Conservation (phyloP, 1,140 invertebrate species). For the Ganaspis sp. region DNA sequence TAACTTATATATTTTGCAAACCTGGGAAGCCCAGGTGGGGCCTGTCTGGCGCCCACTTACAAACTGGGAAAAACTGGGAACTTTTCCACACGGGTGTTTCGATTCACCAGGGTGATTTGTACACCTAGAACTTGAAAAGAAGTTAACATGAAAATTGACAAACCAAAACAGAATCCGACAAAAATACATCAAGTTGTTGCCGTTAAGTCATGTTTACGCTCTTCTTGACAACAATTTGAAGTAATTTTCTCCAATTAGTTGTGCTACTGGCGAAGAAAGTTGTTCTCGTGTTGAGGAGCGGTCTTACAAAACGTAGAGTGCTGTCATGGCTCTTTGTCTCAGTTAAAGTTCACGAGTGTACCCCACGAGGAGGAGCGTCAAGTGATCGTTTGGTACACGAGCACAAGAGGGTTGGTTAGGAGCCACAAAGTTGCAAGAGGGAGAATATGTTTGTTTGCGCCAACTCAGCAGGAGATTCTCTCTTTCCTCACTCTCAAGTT, state of each 20-base stretch:
- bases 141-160: too few species aligned
- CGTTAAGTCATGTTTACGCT: background rate
- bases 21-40: too few species aligned
- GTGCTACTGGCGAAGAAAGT: constrained; percentile 9
- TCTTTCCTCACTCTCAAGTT: background rate
- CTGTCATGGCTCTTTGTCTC: constrained; percentile 24
- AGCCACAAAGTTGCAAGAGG: constrained; percentile 25
- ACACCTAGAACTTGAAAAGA: too few species aligned
- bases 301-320: constrained; percentile 4
- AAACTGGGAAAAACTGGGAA: too few species aligned
- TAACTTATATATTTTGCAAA: too few species aligned
- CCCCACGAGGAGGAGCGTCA: background rate
- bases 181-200: too few species aligned
- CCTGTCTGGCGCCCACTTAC: too few species aligned
- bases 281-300: background rate
- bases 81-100: too few species aligned
- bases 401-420: background rate
- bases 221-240: constrained; percentile 14
- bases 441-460: constrained; percentile 31
- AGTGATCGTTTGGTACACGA: constrained; percentile 18
- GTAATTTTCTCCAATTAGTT: constrained; percentile 28
- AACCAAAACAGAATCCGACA: too few species aligned
- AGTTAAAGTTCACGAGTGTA: constrained; percentile 8
- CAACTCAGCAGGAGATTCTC: constrained; percentile 25
- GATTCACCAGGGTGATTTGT: too few species aligned